Evolutionary conservation across 2,113 vertebrate species (phyloP), one percentile per base, ranked within the genome.

Genomic region (Phyllostomus hastatus): DNA sequence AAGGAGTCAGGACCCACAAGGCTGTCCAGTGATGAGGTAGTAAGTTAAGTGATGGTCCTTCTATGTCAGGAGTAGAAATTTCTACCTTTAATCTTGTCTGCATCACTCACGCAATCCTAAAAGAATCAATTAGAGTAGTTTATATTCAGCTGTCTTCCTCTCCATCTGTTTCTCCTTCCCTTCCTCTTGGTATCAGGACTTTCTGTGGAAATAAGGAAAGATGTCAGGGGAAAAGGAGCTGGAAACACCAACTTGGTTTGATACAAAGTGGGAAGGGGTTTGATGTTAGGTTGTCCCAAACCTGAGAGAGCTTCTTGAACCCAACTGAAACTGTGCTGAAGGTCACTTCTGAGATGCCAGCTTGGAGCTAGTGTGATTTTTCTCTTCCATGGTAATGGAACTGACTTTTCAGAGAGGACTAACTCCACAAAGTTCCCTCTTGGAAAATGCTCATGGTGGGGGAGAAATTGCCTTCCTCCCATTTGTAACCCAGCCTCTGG

Each of bases 341-440:
- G 72, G 79, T 91, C 96, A 88, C 66, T 10, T 92, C 72, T 75
- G 90, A 96, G 95, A 91, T 86, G 90, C 86, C 80, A 90, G 22
- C 59, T 96, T 97, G 95, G 93, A 94, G 85, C 73, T 92, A 86
- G 90, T 93, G 95, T 97, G 89, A 92, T 97, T 96, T 97, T 95
- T 95, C 93, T 96, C 98, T 96, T 90, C 79, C 96, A 95, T 95
- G 90, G 96, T 73, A 85, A 97, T 97, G 97, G 96, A 95, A 93
- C 93, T 95, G 69, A 85, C 90, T 98, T 96, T 96, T 78, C 50
- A 28, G 48, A 96, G 84, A 97, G 87, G 92, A 98, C 93, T 96
- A 94, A 96, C 78, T 95, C 88, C 96, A 96, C 95, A 94, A 96
- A 97, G 94, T 97, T 97, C 90, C 96, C 93, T 98, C 61, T 70